Conservation (phyloP, 2,113 vertebrate species). For the Edolisoma coerulescens region DNA sequence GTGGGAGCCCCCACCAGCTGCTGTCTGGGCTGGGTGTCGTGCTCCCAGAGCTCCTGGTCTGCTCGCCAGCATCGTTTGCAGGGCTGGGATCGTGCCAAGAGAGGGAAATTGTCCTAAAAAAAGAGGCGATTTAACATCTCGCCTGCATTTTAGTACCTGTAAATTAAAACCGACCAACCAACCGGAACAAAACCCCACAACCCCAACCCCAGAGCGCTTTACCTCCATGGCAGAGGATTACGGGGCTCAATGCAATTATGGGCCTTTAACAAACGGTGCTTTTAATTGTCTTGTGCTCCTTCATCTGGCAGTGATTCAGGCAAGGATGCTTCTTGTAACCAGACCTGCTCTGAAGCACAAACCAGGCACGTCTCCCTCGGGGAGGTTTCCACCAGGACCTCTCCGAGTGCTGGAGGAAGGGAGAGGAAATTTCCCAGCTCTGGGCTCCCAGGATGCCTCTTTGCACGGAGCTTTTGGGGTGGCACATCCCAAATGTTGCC, state of each 20-base stretch:
- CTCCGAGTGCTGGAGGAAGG: not conserved
- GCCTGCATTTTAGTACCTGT: not conserved
- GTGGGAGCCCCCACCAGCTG: slow-evolving; percentile 8
- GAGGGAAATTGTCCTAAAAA: not conserved
- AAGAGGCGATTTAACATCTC: not conserved
- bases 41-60: not conserved
- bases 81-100: not conserved
- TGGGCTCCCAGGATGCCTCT: not conserved
- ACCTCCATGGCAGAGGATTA: not conserved
- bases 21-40: not conserved
- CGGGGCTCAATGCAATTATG: not conserved
- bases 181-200: not conserved
- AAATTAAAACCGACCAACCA: not conserved
- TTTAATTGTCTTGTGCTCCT: not conserved
- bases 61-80: not conserved
- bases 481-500: not conserved
- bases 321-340: not conserved
- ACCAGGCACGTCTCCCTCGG: not conserved
- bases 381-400: not conserved
- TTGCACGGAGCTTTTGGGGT: not conserved
- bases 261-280: not conserved
- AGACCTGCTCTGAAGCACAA: not conserved
- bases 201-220: not conserved
- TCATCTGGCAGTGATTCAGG: not conserved
- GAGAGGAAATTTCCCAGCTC: not conserved